phyloP scores from a whole-genome alignment of 2,113 vertebrate genomes.

The Andinoacara biseriatus region DNA sequence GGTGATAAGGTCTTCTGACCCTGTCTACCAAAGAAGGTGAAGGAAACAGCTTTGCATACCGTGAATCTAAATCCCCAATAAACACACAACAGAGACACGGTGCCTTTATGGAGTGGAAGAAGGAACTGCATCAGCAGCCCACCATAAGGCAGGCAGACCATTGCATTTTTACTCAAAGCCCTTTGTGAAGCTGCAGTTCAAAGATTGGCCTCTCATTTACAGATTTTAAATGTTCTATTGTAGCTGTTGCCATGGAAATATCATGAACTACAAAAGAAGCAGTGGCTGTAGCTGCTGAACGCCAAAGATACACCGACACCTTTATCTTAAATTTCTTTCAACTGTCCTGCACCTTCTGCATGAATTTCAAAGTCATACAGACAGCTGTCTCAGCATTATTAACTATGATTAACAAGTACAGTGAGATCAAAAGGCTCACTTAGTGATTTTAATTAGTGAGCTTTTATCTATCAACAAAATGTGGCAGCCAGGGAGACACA shows the following conservation, averaged over 20 bases:
- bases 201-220: not conserved
- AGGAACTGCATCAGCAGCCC: not conserved
- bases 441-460: slow-evolving; percentile 13
- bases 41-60: not conserved
- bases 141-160: not conserved
- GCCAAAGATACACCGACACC: too few species aligned
- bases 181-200: not conserved
- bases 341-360: not conserved
- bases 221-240: not conserved
- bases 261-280: not conserved
- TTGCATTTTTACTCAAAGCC: not conserved
- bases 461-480: slow-evolving; percentile 29
- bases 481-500: not conserved
- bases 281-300: not conserved
- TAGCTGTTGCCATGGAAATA: not conserved
- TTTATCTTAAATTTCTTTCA: not conserved
- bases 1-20: slow-evolving; percentile 11
- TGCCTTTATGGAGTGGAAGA: not conserved
- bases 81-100: not conserved
- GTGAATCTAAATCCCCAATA: not conserved
- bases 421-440: slow-evolving; percentile 14
- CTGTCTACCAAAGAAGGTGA: not conserved
- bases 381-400: slow-evolving; percentile 25
- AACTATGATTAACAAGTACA: slow-evolving; percentile 19
- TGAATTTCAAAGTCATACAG: not conserved